A percentile compares a stretch with the other conserved stretches of the same genome.
These are phyloP conservation scores for Mustela lutreola DNA, from an alignment of 2,113 vertebrate species.

Conservation along the genomic window DNA sequence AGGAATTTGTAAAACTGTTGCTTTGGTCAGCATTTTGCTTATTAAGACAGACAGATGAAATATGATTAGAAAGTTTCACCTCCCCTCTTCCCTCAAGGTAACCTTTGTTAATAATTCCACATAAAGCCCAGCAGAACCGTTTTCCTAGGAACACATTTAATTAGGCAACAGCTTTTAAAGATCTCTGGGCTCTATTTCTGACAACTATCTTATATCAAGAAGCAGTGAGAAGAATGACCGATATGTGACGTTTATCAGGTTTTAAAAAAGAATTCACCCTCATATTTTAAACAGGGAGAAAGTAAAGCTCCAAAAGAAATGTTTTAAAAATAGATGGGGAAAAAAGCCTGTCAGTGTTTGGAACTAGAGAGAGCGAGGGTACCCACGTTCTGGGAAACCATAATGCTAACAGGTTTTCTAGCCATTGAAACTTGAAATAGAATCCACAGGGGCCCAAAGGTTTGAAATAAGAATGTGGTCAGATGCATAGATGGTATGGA, in stretches of 20 bases:
- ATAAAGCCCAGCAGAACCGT: neutral
- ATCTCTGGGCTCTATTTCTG: neutral
- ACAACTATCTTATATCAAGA: constrained; percentile 6
- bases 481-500: neutral
- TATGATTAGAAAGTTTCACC: neutral
- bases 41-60: neutral
- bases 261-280: constrained; percentile 41
- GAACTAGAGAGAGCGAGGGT: neutral
- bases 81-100: neutral
- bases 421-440: constrained; percentile 41
- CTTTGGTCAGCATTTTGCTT: neutral
- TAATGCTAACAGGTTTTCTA: neutral
- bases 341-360: neutral
- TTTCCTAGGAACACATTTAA: neutral
- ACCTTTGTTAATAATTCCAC: neutral
- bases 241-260: neutral
- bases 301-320: neutral
- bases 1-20: neutral
- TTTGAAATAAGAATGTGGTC: constrained; percentile 60
- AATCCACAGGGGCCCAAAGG: constrained; percentile 14
- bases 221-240: neutral
- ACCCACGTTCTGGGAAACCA: constrained; percentile 31
- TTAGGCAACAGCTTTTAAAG: constrained; percentile 17
- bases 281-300: constrained; percentile 15
- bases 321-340: neutral